A percentile compares a stretch with the other conserved stretches of the same genome.
Conservation (phyloP, 2,113 vertebrate genomes). For the Psephotus haematonotus region DNA sequence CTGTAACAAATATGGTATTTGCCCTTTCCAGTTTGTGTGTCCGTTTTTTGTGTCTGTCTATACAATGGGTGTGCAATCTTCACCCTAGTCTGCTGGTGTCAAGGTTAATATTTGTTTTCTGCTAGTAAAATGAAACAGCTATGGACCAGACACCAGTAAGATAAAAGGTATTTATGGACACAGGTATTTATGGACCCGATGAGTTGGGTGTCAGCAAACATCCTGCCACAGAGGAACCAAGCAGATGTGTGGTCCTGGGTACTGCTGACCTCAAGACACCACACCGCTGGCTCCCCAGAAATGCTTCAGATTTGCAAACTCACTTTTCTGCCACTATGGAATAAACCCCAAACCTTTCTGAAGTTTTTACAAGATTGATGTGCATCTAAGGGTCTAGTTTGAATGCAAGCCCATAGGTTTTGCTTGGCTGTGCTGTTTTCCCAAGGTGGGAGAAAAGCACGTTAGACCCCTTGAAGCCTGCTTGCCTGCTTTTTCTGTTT, state of each 20-base stretch:
- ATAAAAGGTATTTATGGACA: background rate
- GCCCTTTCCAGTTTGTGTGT: background rate
- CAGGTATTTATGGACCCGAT: background rate
- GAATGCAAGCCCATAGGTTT: background rate
- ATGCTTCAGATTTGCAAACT: background rate
- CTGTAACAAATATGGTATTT: background rate
- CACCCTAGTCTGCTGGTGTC: background rate
- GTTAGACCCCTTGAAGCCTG: background rate
- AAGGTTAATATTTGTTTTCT: background rate
- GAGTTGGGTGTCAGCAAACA: background rate
- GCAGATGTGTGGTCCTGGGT: background rate
- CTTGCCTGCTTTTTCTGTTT: background rate
- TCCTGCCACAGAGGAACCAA: background rate
- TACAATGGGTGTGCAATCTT: background rate
- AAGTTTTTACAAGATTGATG: background rate
- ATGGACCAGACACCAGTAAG: background rate
- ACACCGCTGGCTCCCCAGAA: background rate
- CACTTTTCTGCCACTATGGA: accelerated
- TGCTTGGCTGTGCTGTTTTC: background rate
- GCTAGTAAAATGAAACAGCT: background rate
- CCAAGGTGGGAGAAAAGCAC: background rate
- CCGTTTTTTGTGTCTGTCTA: background rate
- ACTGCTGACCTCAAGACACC: background rate
- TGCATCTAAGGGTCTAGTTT: accelerated
- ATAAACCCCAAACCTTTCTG: background rate